Percentiles rank a stretch among this genome's conserved stretches.
These are phyloP conservation scores for Orthosia gracilis DNA, from an alignment of 2,888 invertebrate species.

Conservation along the genomic window DNA sequence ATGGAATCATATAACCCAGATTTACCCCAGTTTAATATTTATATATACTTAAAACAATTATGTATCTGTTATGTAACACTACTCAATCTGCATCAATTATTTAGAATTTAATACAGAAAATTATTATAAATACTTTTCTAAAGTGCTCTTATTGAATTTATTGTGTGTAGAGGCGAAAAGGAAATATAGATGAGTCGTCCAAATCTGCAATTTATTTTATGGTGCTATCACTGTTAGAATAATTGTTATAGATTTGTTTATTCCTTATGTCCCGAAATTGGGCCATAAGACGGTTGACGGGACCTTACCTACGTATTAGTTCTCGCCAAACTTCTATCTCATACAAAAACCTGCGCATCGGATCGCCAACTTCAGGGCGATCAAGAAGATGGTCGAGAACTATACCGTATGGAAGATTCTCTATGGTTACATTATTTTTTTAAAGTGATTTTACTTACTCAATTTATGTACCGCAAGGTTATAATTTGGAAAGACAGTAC, in stretches of 20 bases:
- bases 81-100: background rate
- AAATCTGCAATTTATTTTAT: constrained; percentile 41
- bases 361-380: too few species aligned
- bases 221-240: constrained; percentile 37
- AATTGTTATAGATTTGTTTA: constrained; percentile 19
- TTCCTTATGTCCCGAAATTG: background rate
- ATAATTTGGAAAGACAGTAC: constrained; percentile 38
- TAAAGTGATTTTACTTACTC: constrained; percentile 11
- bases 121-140: background rate
- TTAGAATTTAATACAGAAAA: background rate
- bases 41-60: background rate
- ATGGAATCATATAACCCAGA: constrained; percentile 22
- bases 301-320: background rate
- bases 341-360: too few species aligned
- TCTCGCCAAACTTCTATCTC: too few species aligned
- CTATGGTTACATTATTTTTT: constrained; percentile 27
- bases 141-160: constrained; percentile 16
- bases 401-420: constrained; percentile 24
- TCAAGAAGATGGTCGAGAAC: background rate
- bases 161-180: background rate
- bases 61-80: background rate
- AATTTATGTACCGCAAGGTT: constrained; percentile 2
- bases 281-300: background rate
- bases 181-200: constrained; percentile 10
- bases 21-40: constrained; percentile 26